phyloP scores from a whole-genome alignment of 53 echinoderm and acorn worm genomes.

The Arbacia lixula region DNA sequence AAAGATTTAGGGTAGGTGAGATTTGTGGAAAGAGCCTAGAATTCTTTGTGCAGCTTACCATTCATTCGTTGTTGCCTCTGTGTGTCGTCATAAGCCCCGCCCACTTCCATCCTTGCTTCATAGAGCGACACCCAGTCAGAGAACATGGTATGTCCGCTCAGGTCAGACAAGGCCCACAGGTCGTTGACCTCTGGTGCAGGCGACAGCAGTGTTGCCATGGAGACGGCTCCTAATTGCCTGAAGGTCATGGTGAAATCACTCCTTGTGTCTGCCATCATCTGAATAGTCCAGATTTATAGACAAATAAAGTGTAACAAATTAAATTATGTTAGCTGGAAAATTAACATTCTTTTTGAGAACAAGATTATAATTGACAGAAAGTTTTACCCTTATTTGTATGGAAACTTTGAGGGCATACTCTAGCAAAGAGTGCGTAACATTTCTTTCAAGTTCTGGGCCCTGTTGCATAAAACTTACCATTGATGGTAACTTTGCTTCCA shows the following conservation, averaged over 20 bases:
- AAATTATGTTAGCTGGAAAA: too few relatives aligned
- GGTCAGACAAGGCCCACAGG: conserved; percentile 78
- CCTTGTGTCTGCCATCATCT: conserved; percentile 84
- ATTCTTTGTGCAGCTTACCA: conserved; percentile 67
- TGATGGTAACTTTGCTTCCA: too few relatives aligned
- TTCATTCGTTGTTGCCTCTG: conserved; percentile 68
- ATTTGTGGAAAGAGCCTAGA: too few relatives aligned
- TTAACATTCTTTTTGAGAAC: too few relatives aligned
- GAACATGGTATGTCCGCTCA: conserved; percentile 62
- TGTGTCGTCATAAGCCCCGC: conserved; percentile 34
- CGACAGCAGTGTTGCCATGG: conserved; percentile 56
- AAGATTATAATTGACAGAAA: too few relatives aligned
- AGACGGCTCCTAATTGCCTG: conserved; percentile 76
- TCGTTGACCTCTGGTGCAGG: background rate
- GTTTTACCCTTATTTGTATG: too few relatives aligned
- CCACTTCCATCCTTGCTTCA: conserved; percentile 33
- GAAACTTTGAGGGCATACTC: too few relatives aligned
- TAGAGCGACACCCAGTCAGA: conserved; percentile 72
- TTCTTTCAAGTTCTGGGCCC: too few relatives aligned
- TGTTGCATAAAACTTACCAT: too few relatives aligned
- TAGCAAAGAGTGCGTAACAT: too few relatives aligned
- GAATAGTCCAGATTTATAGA: background rate
- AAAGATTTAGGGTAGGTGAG: too few relatives aligned
- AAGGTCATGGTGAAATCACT: conserved; percentile 97
- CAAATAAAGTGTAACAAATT: too few relatives aligned